Evolutionary conservation across 2,888 invertebrate species (phyloP).

Genomic region (Formica aserva): DNA sequence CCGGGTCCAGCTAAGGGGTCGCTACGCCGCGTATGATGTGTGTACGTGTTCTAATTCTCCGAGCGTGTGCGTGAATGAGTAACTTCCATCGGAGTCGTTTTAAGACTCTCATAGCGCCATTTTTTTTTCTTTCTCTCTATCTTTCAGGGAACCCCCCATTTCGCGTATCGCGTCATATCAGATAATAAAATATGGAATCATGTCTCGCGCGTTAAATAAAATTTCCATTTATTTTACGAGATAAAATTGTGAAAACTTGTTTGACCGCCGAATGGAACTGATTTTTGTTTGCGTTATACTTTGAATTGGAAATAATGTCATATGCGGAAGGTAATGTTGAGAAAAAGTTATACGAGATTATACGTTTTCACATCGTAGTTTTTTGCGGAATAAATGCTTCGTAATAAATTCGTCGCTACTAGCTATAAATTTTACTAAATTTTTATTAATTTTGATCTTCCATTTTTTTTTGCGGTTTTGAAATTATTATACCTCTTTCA

Average conservation of each 20-base stretch:
- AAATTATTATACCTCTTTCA: background rate
- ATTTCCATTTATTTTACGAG: constrained; percentile 3
- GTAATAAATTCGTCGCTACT: background rate
- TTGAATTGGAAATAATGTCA: constrained; percentile 4
- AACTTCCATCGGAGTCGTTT: background rate
- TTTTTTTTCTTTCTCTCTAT: background rate
- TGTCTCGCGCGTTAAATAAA: background rate
- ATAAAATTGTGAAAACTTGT: constrained; percentile 10
- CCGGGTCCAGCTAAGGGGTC: constrained; percentile 63
- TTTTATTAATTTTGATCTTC: background rate
- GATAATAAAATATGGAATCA: constrained; percentile 1
- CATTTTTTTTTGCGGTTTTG: background rate
- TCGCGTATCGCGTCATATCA: background rate
- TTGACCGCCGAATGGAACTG: background rate
- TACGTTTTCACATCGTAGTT: background rate
- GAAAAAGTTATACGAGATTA: constrained; percentile 11
- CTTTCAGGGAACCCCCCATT: background rate
- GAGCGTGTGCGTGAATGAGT: constrained; percentile 21
- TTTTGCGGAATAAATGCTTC: background rate
- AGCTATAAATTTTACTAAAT: background rate
- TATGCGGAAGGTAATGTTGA: background rate
- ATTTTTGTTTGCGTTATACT: background rate
- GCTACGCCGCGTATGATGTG: constrained; percentile 50
- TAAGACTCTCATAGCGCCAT: background rate
- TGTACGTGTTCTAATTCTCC: constrained; percentile 50